A percentile compares a stretch with the other conserved stretches of the same genome.
Evolutionary conservation across 2,888 invertebrate genomes (phyloP).

Genomic region (Gastrophysa polygoni): DNA sequence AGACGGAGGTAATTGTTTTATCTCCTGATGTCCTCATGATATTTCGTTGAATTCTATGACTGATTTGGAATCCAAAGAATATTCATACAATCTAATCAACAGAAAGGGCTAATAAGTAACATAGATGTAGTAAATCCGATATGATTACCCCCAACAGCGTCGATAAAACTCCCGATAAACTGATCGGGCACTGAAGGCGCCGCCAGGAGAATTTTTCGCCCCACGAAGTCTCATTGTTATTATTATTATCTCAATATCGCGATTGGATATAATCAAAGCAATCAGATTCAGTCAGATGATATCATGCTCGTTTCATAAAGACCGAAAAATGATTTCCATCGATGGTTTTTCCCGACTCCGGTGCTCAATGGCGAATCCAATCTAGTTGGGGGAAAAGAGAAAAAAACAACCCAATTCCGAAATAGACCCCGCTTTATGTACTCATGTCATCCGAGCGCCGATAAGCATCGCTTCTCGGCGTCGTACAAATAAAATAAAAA

Average conservation of each 20-base stretch:
- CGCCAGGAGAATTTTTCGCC: neutral
- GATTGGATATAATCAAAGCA: neutral
- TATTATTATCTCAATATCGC: conserved; percentile 1
- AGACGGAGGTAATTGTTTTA: too few relatives aligned
- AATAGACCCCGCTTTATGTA: conserved; percentile 20
- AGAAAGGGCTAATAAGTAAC: conserved; percentile 11
- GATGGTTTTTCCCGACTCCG: neutral
- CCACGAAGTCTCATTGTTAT: conserved; percentile 3
- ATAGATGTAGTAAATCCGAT: conserved; percentile 6
- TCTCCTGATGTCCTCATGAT: too few relatives aligned
- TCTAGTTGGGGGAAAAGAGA: neutral
- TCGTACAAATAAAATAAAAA: conserved; percentile 42
- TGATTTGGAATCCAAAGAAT: too few relatives aligned
- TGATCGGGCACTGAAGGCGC: conserved; percentile 14
- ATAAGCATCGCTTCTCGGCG: conserved; percentile 38
- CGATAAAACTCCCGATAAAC: conserved; percentile 10
- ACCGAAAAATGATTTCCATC: neutral
- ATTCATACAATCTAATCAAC: conserved; percentile 10
- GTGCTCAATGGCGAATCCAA: neutral
- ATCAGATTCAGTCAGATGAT: neutral
- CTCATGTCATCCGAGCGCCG: conserved; percentile 27
- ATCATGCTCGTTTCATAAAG: neutral
- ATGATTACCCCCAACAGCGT: neutral
- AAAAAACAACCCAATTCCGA: conserved; percentile 18
- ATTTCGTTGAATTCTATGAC: too few relatives aligned